Percentiles rank a stretch among this genome's conserved stretches.
These are phyloP conservation scores for Tiphia femorata DNA, from an alignment of 2,888 invertebrate genomes.

Conservation along the genomic window DNA sequence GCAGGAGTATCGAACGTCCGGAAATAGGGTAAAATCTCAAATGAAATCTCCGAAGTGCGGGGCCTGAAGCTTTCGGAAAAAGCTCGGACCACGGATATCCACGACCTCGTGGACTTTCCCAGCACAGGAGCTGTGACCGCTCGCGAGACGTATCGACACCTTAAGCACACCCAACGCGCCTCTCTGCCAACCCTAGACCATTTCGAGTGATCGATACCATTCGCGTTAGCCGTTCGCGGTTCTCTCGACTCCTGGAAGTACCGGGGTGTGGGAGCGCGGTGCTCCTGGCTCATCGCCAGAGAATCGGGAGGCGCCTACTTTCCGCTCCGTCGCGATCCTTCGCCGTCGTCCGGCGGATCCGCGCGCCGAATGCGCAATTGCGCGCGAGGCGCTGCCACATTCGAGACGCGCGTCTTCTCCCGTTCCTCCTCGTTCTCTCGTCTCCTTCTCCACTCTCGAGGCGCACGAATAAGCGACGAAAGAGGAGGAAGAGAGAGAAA, in stretches of 20 bases:
- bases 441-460: slow-evolving; percentile 2
- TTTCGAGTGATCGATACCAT: slow-evolving; percentile 38
- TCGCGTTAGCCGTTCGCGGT: slow-evolving; percentile 22
- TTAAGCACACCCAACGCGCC: slow-evolving; percentile 20
- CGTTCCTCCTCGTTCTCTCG: background rate
- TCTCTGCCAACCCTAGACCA: slow-evolving; percentile 17
- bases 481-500: background rate
- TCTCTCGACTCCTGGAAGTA: slow-evolving; percentile 34
- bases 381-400: slow-evolving; percentile 17
- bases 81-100: too few relatives aligned
- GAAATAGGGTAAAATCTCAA: too few relatives aligned
- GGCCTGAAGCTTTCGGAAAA: too few relatives aligned
- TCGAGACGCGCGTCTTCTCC: background rate
- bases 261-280: slow-evolving; percentile 39
- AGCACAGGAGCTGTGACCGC: too few relatives aligned
- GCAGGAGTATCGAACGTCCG: too few relatives aligned
- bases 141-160: slow-evolving; percentile 17
- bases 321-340: slow-evolving; percentile 36
- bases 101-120: too few relatives aligned
- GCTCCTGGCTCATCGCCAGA: slow-evolving; percentile 41
- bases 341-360: too few relatives aligned
- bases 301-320: slow-evolving; percentile 46
- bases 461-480: background rate
- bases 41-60: too few relatives aligned
- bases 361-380: slow-evolving; percentile 39